phyloP scores from a whole-genome alignment of 2,797 vertebrate species.

The Chrosomus eos region DNA sequence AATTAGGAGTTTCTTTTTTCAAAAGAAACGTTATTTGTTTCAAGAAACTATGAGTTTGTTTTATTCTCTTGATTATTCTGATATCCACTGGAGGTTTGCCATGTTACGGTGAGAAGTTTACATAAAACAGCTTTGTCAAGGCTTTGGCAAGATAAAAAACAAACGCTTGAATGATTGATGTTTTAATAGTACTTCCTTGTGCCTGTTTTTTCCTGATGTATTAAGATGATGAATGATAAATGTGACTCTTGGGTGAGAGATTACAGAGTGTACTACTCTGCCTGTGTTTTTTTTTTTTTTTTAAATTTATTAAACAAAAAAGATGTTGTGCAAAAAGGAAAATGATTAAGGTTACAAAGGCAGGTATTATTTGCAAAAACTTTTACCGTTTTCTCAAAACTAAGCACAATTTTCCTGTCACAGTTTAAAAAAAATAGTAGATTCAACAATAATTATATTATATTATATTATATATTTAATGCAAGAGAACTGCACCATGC shows the following conservation, averaged over 20 bases:
- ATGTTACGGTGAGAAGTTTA: neutral
- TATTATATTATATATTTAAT: neutral
- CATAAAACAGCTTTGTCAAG: conserved; percentile 7
- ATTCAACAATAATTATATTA: neutral
- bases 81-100: conserved; percentile 6
- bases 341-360: neutral
- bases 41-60: neutral
- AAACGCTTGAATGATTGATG: conserved; percentile 29
- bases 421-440: neutral
- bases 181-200: neutral
- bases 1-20: neutral
- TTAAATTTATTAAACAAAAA: neutral
- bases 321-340: neutral
- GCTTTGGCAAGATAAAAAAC: conserved; percentile 34
- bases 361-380: neutral
- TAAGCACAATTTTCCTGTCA: neutral
- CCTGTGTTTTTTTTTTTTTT: too few relatives aligned
- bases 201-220: conserved; percentile 4
- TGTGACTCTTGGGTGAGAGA: neutral
- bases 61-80: conserved; percentile 27
- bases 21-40: too few relatives aligned
- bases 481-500: neutral
- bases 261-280: neutral
- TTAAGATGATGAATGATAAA: conserved; percentile 25
- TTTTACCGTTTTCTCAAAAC: neutral